Evolutionary conservation across 2,113 vertebrate species (phyloP).

Genomic region (Myxocyprinus asiaticus): DNA sequence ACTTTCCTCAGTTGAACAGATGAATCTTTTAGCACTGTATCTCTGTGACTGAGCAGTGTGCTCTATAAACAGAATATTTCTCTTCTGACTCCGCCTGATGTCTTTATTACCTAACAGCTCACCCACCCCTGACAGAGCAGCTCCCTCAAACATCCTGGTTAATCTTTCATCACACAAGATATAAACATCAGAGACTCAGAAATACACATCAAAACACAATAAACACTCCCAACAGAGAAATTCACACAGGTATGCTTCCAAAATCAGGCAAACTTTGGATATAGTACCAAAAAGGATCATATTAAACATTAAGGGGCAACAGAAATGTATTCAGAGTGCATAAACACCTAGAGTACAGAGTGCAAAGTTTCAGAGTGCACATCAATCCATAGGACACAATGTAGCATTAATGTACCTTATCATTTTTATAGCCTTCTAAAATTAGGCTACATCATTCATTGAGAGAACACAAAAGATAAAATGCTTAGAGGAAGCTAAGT

Average conservation of each 20-base stretch:
- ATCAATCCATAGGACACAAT: too few species aligned
- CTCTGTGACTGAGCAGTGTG: neutral
- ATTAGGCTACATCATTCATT: too few species aligned
- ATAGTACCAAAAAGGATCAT: neutral
- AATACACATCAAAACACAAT: neutral
- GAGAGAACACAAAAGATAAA: too few species aligned
- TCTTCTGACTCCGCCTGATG: slow-evolving; percentile 29
- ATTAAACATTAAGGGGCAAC: too few species aligned
- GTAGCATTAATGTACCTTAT: too few species aligned
- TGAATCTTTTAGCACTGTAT: slow-evolving; percentile 8
- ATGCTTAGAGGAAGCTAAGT: too few species aligned
- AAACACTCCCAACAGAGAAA: neutral
- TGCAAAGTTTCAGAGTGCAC: too few species aligned
- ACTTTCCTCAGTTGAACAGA: neutral
- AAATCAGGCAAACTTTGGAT: neutral
- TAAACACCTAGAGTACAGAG: too few species aligned
- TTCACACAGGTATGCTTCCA: neutral
- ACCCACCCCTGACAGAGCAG: neutral
- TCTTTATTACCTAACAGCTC: slow-evolving; percentile 46
- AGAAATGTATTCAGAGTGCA: too few species aligned
- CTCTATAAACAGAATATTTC: slow-evolving; percentile 2
- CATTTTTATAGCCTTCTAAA: too few species aligned
- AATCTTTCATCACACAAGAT: slow-evolving; percentile 27
- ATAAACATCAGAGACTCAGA: slow-evolving; percentile 8
- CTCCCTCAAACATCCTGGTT: slow-evolving; percentile 7